These are phyloP conservation scores for Eriocheir sinensis DNA, from an alignment of 1,140 invertebrate genomes.

Conservation along the genomic window DNA sequence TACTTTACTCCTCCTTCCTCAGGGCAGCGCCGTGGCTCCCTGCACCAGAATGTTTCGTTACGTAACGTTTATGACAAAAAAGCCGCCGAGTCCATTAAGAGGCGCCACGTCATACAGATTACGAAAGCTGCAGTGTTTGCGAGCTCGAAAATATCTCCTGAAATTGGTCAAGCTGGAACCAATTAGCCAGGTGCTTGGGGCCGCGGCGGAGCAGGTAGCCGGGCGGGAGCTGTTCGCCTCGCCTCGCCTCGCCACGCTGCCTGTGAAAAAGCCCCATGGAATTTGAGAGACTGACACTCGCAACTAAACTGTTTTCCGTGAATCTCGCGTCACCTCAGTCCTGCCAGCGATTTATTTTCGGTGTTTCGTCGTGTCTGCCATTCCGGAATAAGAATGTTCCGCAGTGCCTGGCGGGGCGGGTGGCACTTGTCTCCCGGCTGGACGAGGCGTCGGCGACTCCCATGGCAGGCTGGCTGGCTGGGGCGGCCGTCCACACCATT, in stretches of 20 bases:
- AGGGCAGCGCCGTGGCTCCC: no score
- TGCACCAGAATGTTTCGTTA: no score
- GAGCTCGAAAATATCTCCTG: not conserved
- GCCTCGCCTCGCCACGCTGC: not conserved
- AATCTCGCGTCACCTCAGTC: not conserved
- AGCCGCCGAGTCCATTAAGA: no score
- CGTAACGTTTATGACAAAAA: no score
- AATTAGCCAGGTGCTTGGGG: not conserved
- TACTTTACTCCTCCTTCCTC: no score
- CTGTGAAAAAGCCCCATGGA: not conserved
- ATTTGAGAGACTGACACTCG: not conserved
- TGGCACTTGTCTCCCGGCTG: not conserved
- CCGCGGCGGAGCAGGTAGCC: not conserved
- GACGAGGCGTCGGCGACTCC: not conserved
- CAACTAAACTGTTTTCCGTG: constrained; percentile 15
- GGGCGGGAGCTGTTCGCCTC: no score
- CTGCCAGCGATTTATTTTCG: not conserved
- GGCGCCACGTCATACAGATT: no score
- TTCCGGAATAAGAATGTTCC: constrained; percentile 15
- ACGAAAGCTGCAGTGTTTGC: not conserved
- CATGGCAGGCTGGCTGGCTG: no score
- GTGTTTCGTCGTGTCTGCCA: not conserved
- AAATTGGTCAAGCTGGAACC: not conserved
- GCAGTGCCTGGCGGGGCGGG: not conserved
- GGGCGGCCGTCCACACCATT: not conserved